Conservation (phyloP, 2,888 invertebrate genomes). For the Ennomos fuscantarius region DNA sequence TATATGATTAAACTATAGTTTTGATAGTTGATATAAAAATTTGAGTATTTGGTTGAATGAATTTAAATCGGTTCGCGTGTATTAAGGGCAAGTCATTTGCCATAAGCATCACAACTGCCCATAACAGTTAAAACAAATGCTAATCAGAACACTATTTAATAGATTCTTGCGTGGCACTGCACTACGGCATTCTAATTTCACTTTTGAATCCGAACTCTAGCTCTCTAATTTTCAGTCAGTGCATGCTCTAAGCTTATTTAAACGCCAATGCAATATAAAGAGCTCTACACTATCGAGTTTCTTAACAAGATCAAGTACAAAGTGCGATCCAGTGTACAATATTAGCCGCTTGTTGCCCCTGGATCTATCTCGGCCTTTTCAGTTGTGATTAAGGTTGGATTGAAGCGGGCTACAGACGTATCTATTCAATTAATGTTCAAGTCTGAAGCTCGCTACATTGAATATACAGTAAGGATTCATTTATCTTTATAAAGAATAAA, state of each 20-base stretch:
- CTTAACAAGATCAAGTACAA: slow-evolving; percentile 64
- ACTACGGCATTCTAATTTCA: too few relatives aligned
- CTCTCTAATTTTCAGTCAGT: too few relatives aligned
- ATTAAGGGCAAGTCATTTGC: too few relatives aligned
- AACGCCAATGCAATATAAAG: slow-evolving; percentile 1
- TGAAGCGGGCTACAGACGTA: slow-evolving; percentile 78
- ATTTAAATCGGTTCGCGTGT: too few relatives aligned
- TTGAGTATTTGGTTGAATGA: too few relatives aligned
- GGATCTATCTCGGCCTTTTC: slow-evolving; percentile 73
- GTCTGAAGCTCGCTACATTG: slow-evolving; percentile 48
- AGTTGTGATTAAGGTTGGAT: slow-evolving; percentile 79
- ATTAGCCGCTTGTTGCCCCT: slow-evolving; percentile 68
- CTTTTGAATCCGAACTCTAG: background rate
- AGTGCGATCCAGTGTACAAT: slow-evolving; percentile 76
- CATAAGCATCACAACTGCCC: too few relatives aligned
- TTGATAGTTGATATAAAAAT: too few relatives aligned
- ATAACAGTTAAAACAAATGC: too few relatives aligned
- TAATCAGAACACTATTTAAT: too few relatives aligned
- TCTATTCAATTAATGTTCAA: slow-evolving; percentile 81
- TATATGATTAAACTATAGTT: background rate
- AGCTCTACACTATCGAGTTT: slow-evolving; percentile 20
- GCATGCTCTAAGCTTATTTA: too few relatives aligned
- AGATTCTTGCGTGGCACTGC: too few relatives aligned
- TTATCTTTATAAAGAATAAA: too few relatives aligned
- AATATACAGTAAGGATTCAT: slow-evolving; percentile 28